Percentiles rank a stretch among this genome's conserved stretches.
Evolutionary conservation across 2,113 vertebrate genomes (phyloP).

Genomic region (Aspidoscelis tigris): DNA sequence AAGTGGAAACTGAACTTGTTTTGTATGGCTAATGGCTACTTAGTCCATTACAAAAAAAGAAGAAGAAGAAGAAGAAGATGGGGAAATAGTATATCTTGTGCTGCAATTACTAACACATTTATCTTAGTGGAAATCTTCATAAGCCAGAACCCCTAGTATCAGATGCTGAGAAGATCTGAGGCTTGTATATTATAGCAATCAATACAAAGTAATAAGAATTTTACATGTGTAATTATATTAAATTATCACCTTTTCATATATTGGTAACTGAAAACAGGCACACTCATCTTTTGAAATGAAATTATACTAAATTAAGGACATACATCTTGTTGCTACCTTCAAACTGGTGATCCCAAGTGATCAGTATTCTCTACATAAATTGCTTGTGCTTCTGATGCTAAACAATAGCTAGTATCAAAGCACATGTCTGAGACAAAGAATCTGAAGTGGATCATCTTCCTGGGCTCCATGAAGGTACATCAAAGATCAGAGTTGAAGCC

Average conservation of each 20-base stretch:
- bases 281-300: constrained; percentile 15
- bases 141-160: neutral
- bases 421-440: neutral
- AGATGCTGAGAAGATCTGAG: neutral
- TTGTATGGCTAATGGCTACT: neutral
- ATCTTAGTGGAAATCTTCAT: neutral
- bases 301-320: constrained; percentile 24
- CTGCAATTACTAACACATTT: neutral
- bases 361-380: neutral
- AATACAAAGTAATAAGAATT: constrained; percentile 1
- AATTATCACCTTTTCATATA: constrained; percentile 1
- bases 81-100: neutral
- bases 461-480: neutral
- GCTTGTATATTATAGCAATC: constrained; percentile 20
- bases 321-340: neutral
- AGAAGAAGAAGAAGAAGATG: too few species aligned
- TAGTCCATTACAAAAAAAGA: neutral
- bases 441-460: neutral
- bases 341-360: neutral
- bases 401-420: neutral
- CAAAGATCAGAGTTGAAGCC: neutral
- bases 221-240: constrained; percentile 19
- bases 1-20: too few species aligned
- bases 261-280: neutral
- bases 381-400: neutral